Percentiles rank a stretch among this genome's conserved stretches.
Conservation (phyloP, 2,888 invertebrate species). For the Leptinotarsa peninsularis region DNA sequence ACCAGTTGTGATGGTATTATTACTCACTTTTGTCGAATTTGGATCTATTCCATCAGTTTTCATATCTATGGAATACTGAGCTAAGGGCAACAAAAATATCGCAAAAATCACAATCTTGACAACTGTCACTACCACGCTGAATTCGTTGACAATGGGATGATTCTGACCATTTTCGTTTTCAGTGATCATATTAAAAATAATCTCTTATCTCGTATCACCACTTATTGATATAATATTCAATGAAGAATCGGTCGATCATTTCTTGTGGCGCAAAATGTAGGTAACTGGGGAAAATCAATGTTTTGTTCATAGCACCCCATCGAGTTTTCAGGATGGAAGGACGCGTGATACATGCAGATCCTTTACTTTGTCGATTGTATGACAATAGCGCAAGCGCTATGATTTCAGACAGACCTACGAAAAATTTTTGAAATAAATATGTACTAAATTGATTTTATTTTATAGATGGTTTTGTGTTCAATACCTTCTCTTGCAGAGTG, state of each 20-base stretch:
- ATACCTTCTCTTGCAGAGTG: too few species aligned
- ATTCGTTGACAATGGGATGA: slow-evolving; percentile 2
- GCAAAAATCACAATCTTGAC: slow-evolving; percentile 14
- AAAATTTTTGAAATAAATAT: background rate
- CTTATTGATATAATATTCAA: background rate
- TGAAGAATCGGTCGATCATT: background rate
- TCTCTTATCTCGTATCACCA: background rate
- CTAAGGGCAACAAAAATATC: slow-evolving; percentile 11
- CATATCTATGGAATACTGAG: slow-evolving; percentile 8
- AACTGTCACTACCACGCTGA: slow-evolving; percentile 15
- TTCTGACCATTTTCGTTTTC: background rate
- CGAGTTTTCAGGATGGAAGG: background rate
- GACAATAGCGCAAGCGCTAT: background rate
- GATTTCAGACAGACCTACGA: background rate
- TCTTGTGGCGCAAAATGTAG: slow-evolving; percentile 5
- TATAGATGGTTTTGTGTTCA: too few species aligned
- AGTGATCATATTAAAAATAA: slow-evolving; percentile 1
- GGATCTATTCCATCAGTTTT: background rate
- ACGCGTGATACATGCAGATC: background rate
- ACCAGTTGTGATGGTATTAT: background rate
- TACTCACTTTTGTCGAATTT: background rate
- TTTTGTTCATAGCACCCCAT: background rate
- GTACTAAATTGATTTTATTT: too few species aligned
- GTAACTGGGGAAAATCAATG: slow-evolving; percentile 14
- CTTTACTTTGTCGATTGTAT: slow-evolving; percentile 4